Percentiles rank a stretch among this genome's conserved stretches.
Evolutionary conservation across 2,113 vertebrate species (phyloP).

Genomic region (Periophthalmus modestus): DNA sequence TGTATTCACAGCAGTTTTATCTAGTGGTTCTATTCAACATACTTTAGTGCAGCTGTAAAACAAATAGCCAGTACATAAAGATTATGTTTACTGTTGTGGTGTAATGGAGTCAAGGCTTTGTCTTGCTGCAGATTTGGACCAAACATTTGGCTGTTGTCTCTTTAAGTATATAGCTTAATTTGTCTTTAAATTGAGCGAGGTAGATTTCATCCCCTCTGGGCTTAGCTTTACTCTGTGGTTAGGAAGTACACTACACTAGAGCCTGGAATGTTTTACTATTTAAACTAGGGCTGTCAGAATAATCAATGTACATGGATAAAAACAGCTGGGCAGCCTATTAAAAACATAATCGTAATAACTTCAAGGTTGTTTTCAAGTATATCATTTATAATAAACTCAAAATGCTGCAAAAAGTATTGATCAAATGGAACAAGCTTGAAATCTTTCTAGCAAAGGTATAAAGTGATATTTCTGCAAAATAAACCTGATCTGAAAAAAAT

Average conservation of each 20-base stretch:
- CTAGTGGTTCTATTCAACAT: not conserved
- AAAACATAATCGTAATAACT: too few relatives aligned
- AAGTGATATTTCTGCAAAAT: not conserved
- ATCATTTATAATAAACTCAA: not conserved
- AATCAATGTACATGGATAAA: constrained; percentile 6
- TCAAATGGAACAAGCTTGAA: not conserved
- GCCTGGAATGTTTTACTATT: constrained; percentile 23
- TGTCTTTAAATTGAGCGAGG: constrained; percentile 37
- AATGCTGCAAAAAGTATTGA: not conserved
- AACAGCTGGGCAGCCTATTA: too few relatives aligned
- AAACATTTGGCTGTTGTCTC: constrained; percentile 36
- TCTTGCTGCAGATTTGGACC: constrained; percentile 35
- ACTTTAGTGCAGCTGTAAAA: constrained; percentile 14
- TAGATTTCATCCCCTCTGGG: constrained; percentile 46
- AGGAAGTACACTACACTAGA: constrained; percentile 50
- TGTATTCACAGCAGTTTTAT: not conserved
- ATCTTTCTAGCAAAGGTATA: not conserved
- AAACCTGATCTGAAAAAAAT: too few relatives aligned
- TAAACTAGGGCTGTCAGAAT: not conserved
- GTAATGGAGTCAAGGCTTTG: constrained; percentile 36
- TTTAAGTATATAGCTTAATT: constrained; percentile 51
- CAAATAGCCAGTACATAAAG: constrained; percentile 25
- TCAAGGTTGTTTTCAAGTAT: not conserved
- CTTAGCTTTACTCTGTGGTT: constrained; percentile 55
- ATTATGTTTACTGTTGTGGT: not conserved